Conservation (phyloP, 1,140 invertebrate genomes). For the Pachypeltis micranthus region DNA sequence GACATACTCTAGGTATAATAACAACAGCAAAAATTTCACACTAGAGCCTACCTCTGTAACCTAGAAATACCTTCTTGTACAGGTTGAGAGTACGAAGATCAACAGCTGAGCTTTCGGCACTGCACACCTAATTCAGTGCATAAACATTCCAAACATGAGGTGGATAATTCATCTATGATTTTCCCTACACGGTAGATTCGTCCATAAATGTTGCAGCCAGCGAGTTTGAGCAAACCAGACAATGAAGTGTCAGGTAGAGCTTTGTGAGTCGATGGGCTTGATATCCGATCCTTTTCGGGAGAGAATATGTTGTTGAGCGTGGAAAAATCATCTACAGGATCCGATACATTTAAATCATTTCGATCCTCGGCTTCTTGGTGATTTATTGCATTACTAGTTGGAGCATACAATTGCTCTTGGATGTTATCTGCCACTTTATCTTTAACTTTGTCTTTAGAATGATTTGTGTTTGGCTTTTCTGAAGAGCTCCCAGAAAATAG, state of each 20-base stretch:
- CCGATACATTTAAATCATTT: background rate
- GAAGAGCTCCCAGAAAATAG: slow-evolving; percentile 8
- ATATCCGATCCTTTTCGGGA: background rate
- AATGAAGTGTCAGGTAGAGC: slow-evolving; percentile 23
- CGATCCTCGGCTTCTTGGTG: background rate
- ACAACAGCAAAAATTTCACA: too few relatives aligned
- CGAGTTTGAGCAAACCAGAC: slow-evolving; percentile 55
- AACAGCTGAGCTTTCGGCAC: slow-evolving; percentile 59
- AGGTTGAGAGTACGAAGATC: slow-evolving; percentile 16
- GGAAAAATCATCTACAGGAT: background rate
- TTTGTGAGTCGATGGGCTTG: background rate
- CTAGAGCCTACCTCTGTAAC: too few relatives aligned
- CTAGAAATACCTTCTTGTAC: too few relatives aligned
- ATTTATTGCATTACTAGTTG: background rate
- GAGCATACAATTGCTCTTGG: too few relatives aligned
- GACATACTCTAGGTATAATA: too few relatives aligned
- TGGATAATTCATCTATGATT: slow-evolving; percentile 72
- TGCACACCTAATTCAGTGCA: slow-evolving; percentile 79
- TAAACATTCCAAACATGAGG: slow-evolving; percentile 67
- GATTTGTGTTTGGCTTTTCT: slow-evolving; percentile 17
- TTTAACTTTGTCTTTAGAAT: slow-evolving; percentile 26
- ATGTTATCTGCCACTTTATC: slow-evolving; percentile 27
- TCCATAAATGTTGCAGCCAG: slow-evolving; percentile 85
- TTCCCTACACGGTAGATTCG: slow-evolving; percentile 74
- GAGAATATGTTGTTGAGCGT: background rate